These are phyloP conservation scores for Sebastolobus alascanus DNA, from an alignment of 2,797 vertebrate genomes.

Conservation along the genomic window DNA sequence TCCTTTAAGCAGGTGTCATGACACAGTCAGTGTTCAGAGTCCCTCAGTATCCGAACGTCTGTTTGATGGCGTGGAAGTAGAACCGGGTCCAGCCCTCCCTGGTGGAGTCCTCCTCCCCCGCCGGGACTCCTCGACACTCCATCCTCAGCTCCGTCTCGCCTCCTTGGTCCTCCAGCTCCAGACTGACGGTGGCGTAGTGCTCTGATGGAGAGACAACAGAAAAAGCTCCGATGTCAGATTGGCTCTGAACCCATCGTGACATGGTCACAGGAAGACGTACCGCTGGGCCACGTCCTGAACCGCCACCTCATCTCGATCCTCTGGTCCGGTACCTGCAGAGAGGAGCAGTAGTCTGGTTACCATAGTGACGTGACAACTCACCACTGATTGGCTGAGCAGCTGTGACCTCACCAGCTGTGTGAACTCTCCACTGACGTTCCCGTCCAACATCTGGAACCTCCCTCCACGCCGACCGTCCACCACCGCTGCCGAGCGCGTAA, in stretches of 20 bases:
- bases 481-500: conserved; percentile 88
- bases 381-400: neutral
- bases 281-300: conserved; percentile 93
- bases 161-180: conserved; percentile 87
- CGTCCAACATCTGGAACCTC: conserved; percentile 91
- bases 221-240: neutral
- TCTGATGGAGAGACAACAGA: conserved; percentile 75
- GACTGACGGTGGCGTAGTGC: conserved; percentile 88
- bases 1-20: neutral
- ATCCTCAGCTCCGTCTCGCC: conserved; percentile 89
- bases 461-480: conserved; percentile 89
- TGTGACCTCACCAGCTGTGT: conserved; percentile 87
- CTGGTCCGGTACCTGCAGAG: conserved; percentile 86
- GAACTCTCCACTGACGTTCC: conserved; percentile 91
- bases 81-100: conserved; percentile 94
- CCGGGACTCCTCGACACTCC: conserved; percentile 89
- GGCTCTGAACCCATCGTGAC: neutral
- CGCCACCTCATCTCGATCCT: conserved; percentile 94
- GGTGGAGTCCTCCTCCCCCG: conserved; percentile 90
- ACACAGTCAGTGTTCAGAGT: neutral
- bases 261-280: conserved; percentile 75
- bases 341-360: conserved; percentile 16
- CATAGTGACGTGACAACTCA: neutral
- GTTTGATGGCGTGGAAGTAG: conserved; percentile 95
- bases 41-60: conserved; percentile 91